Percentiles rank a stretch among this genome's conserved stretches.
These are phyloP conservation scores for Hypomesus transpacificus DNA, from an alignment of 2,113 vertebrate species.

Conservation along the genomic window DNA sequence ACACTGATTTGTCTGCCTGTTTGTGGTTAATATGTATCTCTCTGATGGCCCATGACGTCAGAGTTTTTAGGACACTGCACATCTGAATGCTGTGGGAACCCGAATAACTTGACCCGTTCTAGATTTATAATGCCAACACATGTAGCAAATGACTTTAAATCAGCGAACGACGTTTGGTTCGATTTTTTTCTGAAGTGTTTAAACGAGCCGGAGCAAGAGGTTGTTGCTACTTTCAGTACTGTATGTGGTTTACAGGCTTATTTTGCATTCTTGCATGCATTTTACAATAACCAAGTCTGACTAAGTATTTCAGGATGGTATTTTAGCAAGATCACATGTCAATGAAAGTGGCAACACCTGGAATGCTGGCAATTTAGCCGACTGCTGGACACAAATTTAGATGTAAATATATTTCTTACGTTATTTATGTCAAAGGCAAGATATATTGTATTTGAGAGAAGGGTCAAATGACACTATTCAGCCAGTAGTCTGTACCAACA, in stretches of 20 bases:
- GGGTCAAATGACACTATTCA: neutral
- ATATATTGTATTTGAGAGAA: neutral
- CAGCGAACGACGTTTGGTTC: conserved; percentile 23
- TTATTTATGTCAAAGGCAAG: conserved; percentile 22
- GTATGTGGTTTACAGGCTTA: conserved; percentile 41
- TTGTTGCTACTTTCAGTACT: conserved; percentile 63
- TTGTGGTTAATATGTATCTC: conserved; percentile 25
- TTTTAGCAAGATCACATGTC: conserved; percentile 41
- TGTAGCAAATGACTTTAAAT: conserved; percentile 64
- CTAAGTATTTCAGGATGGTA: conserved; percentile 46
- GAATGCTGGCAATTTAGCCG: conserved; percentile 17
- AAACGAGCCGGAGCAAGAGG: conserved; percentile 24
- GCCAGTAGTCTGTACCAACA: neutral
- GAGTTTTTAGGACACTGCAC: conserved; percentile 31
- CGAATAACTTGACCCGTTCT: conserved; percentile 38
- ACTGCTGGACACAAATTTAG: conserved; percentile 37
- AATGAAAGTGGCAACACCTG: conserved; percentile 58
- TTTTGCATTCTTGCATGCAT: conserved; percentile 59
- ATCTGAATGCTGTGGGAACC: conserved; percentile 26
- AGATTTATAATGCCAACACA: conserved; percentile 59
- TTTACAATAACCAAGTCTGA: conserved; percentile 48
- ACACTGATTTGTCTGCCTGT: conserved; percentile 17
- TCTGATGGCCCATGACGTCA: conserved; percentile 42
- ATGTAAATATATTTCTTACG: conserved; percentile 22
- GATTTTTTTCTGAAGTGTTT: conserved; percentile 31